Evolutionary conservation across 2,888 invertebrate species (phyloP).

Genomic region (Pristionchus mayeri): DNA sequence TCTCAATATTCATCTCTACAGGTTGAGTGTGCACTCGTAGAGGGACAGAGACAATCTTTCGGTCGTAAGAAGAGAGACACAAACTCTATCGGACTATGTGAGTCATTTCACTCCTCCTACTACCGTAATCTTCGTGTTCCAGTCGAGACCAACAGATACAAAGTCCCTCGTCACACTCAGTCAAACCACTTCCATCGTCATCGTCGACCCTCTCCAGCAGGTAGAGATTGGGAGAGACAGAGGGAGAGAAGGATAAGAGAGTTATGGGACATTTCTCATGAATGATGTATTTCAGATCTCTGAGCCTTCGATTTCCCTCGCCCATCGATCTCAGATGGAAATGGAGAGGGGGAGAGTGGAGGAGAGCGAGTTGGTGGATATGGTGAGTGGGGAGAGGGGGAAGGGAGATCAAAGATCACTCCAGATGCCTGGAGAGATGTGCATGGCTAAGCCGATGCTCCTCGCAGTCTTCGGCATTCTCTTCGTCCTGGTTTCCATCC

Average conservation of each 20-base stretch:
- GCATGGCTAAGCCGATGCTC: conserved; percentile 68
- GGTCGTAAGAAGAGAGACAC: conserved; percentile 75
- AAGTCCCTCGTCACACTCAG: conserved; percentile 71
- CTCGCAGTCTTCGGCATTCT: conserved; percentile 70
- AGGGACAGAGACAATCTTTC: conserved; percentile 70
- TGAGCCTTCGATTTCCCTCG: conserved; percentile 67
- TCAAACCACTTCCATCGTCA: conserved; percentile 73
- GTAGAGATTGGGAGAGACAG: too few relatives aligned
- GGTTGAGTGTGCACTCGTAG: conserved; percentile 70
- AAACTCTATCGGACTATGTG: conserved; percentile 65
- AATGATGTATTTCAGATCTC: conserved; percentile 56
- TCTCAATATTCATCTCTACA: too few relatives aligned
- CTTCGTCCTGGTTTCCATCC: conserved; percentile 67
- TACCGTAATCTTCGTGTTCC: conserved; percentile 52
- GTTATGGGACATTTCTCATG: too few relatives aligned
- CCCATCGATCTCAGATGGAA: conserved; percentile 59
- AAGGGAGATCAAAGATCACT: conserved; percentile 39
- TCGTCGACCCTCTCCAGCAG: conserved; percentile 75
- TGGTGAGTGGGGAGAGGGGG: conserved; percentile 33
- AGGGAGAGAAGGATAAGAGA: too few relatives aligned
- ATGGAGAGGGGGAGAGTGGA: conserved; percentile 59
- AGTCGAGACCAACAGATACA: conserved; percentile 75
- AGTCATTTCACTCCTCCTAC: conserved; percentile 45
- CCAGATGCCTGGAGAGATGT: conserved; percentile 59
- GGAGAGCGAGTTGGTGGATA: conserved; percentile 53